Evolutionary conservation across 2,797 vertebrate species (phyloP).

Genomic region (Ctenochaetus hawaiiensis): DNA sequence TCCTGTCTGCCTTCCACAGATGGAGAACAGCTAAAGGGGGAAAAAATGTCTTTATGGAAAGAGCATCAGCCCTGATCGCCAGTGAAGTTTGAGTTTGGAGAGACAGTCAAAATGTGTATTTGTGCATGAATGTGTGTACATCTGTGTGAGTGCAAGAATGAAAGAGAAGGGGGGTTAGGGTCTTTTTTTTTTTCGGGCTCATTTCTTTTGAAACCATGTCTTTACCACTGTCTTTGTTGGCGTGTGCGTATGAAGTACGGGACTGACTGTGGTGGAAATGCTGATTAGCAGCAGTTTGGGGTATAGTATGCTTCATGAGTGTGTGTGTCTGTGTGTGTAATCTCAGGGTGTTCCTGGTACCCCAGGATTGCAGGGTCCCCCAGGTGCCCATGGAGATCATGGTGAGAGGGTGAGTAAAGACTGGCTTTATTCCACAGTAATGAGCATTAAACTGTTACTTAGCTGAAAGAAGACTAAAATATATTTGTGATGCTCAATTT

Average conservation of each 20-base stretch:
- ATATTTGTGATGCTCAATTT: neutral
- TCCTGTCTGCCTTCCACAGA: conserved; percentile 79
- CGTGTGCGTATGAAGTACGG: conserved; percentile 26
- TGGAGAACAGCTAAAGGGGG: conserved; percentile 81
- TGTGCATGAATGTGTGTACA: conserved; percentile 57
- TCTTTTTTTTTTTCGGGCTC: conserved; percentile 58
- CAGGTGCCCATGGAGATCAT: conserved; percentile 91
- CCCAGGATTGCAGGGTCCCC: conserved; percentile 91
- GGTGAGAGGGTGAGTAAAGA: conserved; percentile 93
- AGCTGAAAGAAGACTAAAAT: neutral
- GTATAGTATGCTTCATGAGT: conserved; percentile 55
- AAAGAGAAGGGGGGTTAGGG: conserved; percentile 21
- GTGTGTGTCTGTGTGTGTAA: conserved; percentile 49
- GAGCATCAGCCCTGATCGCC: conserved; percentile 70
- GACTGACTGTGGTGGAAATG: conserved; percentile 67
- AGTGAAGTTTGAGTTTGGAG: conserved; percentile 74
- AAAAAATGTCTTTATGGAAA: conserved; percentile 82
- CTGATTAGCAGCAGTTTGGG: conserved; percentile 63
- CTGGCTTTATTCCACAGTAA: conserved; percentile 30
- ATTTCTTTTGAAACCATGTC: conserved; percentile 60
- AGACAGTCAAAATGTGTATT: conserved; percentile 71
- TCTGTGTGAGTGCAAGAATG: conserved; percentile 34
- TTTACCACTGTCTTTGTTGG: conserved; percentile 72
- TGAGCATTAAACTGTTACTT: neutral
- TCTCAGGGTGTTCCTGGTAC: conserved; percentile 94